phyloP scores from a whole-genome alignment of 2,113 vertebrate species.

The Amazona vittata region DNA sequence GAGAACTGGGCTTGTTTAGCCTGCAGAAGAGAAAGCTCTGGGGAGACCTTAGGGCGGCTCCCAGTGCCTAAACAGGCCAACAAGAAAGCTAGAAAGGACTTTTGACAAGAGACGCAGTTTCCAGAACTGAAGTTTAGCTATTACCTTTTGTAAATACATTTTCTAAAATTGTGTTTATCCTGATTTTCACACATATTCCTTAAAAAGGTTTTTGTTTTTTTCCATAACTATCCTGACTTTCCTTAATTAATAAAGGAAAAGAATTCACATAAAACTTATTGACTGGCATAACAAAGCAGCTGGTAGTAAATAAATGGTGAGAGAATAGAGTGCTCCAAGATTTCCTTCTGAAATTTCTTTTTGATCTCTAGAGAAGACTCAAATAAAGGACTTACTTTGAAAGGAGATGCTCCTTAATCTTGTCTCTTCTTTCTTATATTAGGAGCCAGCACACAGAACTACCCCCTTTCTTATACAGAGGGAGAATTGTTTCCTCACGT shows the following conservation, averaged over 20 bases:
- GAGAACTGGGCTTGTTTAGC: background rate
- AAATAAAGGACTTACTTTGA: background rate
- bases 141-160: background rate
- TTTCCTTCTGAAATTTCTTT: background rate
- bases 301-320: background rate
- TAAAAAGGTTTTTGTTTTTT: background rate
- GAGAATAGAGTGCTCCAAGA: background rate
- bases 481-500: background rate
- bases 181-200: background rate
- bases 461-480: background rate
- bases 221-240: background rate
- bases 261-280: background rate
- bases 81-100: background rate
- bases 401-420: background rate
- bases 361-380: background rate
- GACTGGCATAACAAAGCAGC: background rate
- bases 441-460: background rate
- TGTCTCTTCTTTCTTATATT: background rate
- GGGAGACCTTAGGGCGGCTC: background rate
- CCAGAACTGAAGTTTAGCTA: background rate
- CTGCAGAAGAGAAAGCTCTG: background rate
- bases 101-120: background rate
- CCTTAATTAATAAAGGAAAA: background rate
- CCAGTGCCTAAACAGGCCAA: background rate
- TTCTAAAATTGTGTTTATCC: background rate